Evolutionary conservation across 2,113 vertebrate species (phyloP), one percentile per base, ranked within the genome.

Genomic region (Ailuropoda melanoleuca): DNA sequence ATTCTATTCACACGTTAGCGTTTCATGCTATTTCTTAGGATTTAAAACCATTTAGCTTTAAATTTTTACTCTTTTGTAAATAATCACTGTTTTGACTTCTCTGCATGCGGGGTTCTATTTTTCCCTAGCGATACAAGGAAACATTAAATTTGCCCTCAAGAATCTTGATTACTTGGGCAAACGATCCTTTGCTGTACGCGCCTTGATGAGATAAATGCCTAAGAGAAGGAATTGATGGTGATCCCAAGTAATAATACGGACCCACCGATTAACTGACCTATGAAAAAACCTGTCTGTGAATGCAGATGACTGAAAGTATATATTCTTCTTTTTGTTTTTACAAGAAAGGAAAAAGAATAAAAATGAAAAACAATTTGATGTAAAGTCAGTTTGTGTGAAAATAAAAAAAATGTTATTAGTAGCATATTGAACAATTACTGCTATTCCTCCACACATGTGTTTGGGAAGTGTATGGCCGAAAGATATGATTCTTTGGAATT

Each of bases 61-160:
- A 21, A n/a, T 85, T 88, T 86, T 96, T 88, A 82, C 66, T 93
- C 6, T 50, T 84, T 83, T 72, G 34, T 88, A 75, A 96, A 91
- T 26, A 70, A 85, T 60, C 43, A 37, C 24, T 31, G 56, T 70
- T 93, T 80, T 86, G 23, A 72, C 46, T 97, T 93, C 48, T 93
- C 17, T 64, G 37, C 7, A 10, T 39, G 56, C 21, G 17, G 7
- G 50, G 58, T 80, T 87, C 88, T 72, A 75, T 93, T 90, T 78
- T 50, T 37, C 18, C 72, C 53, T 62, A 34, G 50, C 11, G 29
- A 92, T 72, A 72, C 29, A 80, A 50, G 10, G n/a, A 97, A 86
- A 8, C 31, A 92, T 66, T 87, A 89, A 95, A 53, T 86, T 26
- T 78, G 1, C 6, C 66, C 24, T 37, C 15, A 86, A 66, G 24